phyloP scores from a whole-genome alignment of 2,113 vertebrate species.

The Enhydra lutris region DNA sequence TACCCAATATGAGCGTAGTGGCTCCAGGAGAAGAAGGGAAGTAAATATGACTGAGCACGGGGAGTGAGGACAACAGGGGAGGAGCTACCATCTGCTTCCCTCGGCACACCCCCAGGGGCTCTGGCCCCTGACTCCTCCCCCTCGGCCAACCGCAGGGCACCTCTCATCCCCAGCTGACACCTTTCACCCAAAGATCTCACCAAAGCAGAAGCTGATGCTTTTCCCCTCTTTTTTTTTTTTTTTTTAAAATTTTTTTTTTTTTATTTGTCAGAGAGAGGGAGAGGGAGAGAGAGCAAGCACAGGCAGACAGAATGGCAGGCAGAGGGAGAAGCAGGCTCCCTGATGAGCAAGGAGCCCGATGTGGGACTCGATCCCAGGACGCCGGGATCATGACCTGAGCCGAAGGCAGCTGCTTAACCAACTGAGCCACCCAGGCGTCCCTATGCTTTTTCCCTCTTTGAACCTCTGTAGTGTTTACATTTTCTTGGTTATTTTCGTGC shows the following conservation, averaged over 20 bases:
- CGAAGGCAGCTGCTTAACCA: no score
- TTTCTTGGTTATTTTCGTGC: neutral
- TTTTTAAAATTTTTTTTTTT: no score
- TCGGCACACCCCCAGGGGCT: rapidly evolving
- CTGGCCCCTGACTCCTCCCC: neutral
- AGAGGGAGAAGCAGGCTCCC: no score
- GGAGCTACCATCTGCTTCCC: neutral
- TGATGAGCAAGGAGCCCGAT: no score
- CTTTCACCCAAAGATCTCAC: neutral
- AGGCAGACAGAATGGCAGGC: no score
- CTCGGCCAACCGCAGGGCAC: neutral
- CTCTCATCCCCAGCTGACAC: neutral
- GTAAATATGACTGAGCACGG: neutral
- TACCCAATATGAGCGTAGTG: no score
- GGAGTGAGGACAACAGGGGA: neutral
- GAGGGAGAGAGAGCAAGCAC: no score
- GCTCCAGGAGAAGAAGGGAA: neutral
- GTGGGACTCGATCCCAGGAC: no score
- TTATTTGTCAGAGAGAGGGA: no score
- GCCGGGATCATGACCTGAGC: no score
- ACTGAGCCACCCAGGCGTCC: no score
- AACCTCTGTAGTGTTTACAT: neutral
- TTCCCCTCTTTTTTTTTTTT: neutral
- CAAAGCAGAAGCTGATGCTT: neutral
- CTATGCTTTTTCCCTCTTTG: neutral